Evolutionary conservation across 2,797 vertebrate genomes (phyloP).

Genomic region (Poecilia picta): DNA sequence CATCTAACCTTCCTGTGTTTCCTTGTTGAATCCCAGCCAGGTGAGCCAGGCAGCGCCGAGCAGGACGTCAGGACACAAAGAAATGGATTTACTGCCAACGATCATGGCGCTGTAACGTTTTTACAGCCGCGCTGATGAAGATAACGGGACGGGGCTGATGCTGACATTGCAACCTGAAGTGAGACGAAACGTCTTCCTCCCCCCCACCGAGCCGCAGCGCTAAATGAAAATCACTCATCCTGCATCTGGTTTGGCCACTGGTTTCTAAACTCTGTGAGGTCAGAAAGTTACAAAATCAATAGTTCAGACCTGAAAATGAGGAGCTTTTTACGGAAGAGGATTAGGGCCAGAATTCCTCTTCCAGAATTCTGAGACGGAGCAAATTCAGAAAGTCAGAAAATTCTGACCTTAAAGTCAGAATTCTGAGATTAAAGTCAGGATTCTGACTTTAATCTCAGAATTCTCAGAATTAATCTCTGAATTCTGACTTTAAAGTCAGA

Average conservation of each 20-base stretch:
- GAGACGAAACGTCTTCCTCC: slow-evolving; percentile 12
- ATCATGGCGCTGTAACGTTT: slow-evolving; percentile 39
- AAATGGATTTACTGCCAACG: slow-evolving; percentile 53
- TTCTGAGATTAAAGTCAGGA: too few relatives aligned
- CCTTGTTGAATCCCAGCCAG: not conserved
- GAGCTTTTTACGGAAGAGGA: too few relatives aligned
- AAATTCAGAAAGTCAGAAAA: too few relatives aligned
- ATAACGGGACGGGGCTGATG: slow-evolving; percentile 6
- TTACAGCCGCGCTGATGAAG: slow-evolving; percentile 57
- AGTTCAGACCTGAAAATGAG: too few relatives aligned
- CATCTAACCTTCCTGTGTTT: not conserved
- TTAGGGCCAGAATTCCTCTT: too few relatives aligned
- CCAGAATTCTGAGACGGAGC: too few relatives aligned
- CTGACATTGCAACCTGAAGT: slow-evolving; percentile 37
- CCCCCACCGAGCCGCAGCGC: slow-evolving; percentile 10
- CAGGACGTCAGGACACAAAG: slow-evolving; percentile 36
- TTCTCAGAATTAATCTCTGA: too few relatives aligned
- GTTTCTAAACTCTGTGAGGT: not conserved
- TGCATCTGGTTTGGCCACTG: not conserved
- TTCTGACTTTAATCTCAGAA: too few relatives aligned
- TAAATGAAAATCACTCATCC: slow-evolving; percentile 13
- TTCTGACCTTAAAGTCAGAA: too few relatives aligned
- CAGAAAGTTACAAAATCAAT: too few relatives aligned
- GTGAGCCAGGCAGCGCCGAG: slow-evolving; percentile 8
- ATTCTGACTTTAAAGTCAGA: too few relatives aligned